Conservation (phyloP, 2,888 invertebrate species). For the Caenorhabditis sp. region DNA sequence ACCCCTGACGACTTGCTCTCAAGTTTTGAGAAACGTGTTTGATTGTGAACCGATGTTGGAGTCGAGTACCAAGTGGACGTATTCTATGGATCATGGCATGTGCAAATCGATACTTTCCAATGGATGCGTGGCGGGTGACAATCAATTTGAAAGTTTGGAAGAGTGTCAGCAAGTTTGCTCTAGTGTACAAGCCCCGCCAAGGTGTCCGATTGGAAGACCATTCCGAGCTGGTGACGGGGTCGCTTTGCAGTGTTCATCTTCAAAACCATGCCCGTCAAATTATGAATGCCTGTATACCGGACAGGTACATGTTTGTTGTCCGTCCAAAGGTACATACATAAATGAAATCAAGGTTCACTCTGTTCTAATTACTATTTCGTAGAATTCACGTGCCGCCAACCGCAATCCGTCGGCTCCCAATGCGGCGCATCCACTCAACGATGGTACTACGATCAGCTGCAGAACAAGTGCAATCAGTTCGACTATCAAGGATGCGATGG, state of each 20-base stretch:
- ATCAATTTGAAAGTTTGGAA: conserved; percentile 71
- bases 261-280: conserved; percentile 71
- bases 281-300: conserved; percentile 78
- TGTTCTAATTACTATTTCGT: too few relatives aligned
- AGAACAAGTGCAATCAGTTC: conserved; percentile 72
- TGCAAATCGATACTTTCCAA: conserved; percentile 73
- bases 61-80: conserved; percentile 63
- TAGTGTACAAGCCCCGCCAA: conserved; percentile 74
- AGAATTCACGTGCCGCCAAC: conserved; percentile 64
- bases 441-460: conserved; percentile 85
- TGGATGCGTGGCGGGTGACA: conserved; percentile 74
- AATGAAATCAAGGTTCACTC: too few relatives aligned
- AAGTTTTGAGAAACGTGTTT: too few relatives aligned
- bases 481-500: conserved; percentile 77
- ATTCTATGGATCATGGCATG: conserved; percentile 54
- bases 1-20: conserved; percentile 49
- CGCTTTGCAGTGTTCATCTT: conserved; percentile 68
- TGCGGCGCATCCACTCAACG: conserved; percentile 87
- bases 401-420: conserved; percentile 40
- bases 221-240: conserved; percentile 67
- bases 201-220: conserved; percentile 74
- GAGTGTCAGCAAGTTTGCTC: conserved; percentile 73
- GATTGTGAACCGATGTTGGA: too few relatives aligned
- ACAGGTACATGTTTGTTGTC: conserved; percentile 74
- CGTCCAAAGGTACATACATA: conserved; percentile 73